phyloP scores from a whole-genome alignment of 2,888 invertebrate genomes.

The Tenodera sinensis region DNA sequence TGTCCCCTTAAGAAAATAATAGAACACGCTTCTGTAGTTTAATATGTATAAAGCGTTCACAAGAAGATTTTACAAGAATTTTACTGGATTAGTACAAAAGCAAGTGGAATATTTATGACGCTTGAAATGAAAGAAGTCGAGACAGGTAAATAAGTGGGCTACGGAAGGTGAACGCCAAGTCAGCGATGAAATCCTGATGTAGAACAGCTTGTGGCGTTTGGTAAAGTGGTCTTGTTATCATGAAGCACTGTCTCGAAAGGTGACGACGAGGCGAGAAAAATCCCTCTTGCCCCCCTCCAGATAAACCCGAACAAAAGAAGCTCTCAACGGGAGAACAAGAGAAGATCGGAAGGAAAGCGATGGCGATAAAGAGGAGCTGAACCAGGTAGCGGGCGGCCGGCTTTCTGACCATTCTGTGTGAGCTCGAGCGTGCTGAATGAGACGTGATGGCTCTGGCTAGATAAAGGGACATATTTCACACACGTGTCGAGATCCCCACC shows the following conservation, averaged over 20 bases:
- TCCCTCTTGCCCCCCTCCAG: background rate
- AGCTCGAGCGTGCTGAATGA: background rate
- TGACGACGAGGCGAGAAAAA: background rate
- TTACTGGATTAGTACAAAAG: too few relatives aligned
- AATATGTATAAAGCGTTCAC: too few relatives aligned
- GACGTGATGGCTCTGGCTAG: background rate
- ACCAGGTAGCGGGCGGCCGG: background rate
- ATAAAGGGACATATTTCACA: background rate
- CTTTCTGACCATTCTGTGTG: background rate
- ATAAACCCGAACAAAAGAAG: background rate
- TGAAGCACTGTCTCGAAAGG: background rate
- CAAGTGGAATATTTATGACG: too few relatives aligned
- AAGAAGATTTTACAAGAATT: too few relatives aligned
- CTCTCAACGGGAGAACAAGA: background rate
- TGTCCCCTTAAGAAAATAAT: too few relatives aligned
- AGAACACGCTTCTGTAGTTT: too few relatives aligned
- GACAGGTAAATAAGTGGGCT: too few relatives aligned
- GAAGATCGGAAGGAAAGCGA: background rate
- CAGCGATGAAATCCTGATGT: background rate
- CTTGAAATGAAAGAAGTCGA: too few relatives aligned
- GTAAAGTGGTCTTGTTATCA: background rate
- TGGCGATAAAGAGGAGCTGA: background rate
- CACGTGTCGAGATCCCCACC: background rate
- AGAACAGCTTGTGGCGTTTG: background rate
- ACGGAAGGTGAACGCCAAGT: background rate